Percentiles rank a stretch among this genome's conserved stretches.
Conservation (phyloP, 2,113 vertebrate genomes). For the Rhinopomastus cyanomelas region DNA sequence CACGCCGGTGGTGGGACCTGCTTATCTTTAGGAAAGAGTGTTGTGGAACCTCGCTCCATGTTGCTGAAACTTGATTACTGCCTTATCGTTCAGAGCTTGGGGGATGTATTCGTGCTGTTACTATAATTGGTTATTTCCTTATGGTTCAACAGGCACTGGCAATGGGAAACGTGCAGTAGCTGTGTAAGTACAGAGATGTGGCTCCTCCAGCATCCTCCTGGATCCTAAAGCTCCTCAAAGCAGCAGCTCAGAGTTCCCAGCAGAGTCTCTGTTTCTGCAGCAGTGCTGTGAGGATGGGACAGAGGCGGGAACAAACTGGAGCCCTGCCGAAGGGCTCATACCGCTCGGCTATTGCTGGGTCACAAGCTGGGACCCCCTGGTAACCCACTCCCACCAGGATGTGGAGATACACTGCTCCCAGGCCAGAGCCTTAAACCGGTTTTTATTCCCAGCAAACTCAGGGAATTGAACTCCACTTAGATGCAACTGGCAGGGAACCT, state of each 20-base stretch:
- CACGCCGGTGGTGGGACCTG: background rate
- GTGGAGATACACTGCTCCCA: accelerated
- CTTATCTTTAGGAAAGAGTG: slow-evolving; percentile 9
- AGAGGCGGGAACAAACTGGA: background rate
- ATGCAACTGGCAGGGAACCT: background rate
- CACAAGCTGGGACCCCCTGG: background rate
- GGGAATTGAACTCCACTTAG: background rate
- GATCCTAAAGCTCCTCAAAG: background rate
- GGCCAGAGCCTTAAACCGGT: background rate
- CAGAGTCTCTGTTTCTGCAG: background rate
- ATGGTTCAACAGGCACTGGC: background rate
- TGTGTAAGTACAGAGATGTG: background rate
- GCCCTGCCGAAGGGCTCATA: background rate
- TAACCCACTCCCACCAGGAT: accelerated
- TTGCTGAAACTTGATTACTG: slow-evolving; percentile 41
- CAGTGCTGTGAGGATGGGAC: background rate
- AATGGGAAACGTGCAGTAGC: background rate
- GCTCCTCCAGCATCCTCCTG: background rate
- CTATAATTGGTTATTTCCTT: slow-evolving; percentile 2
- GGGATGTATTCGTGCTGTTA: slow-evolving; percentile 3
- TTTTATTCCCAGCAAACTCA: background rate
- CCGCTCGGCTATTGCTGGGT: accelerated
- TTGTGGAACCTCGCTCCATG: background rate
- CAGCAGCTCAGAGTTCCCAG: background rate
- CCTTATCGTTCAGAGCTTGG: slow-evolving; percentile 13